These are phyloP conservation scores for Myotis vivesi DNA, from an alignment of 2,797 vertebrate species.

Conservation along the genomic window DNA sequence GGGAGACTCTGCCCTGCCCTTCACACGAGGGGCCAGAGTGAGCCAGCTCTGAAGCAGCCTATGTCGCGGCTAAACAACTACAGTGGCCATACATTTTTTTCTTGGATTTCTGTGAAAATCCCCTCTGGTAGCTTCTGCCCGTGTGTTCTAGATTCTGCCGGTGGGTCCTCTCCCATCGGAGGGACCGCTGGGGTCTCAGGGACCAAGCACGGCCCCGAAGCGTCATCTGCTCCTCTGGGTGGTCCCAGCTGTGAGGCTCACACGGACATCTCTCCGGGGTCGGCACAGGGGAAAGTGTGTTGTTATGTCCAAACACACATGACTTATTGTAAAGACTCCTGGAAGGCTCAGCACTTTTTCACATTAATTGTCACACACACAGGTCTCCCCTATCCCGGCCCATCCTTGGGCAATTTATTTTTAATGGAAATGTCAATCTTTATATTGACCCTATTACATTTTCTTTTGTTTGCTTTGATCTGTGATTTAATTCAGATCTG, in stretches of 20 bases:
- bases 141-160: neutral
- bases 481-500: neutral
- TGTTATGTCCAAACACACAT: neutral
- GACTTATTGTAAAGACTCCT: neutral
- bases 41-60: neutral
- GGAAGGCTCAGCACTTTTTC: neutral
- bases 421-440: neutral
- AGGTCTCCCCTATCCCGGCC: neutral
- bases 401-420: neutral
- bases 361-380: neutral
- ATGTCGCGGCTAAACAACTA: neutral
- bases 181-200: neutral
- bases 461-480: slow-evolving; percentile 13
- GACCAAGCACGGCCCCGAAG: neutral
- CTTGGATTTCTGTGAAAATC: neutral
- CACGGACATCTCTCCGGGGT: neutral
- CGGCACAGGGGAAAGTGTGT: neutral
- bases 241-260: neutral
- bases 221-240: neutral
- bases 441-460: neutral
- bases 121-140: neutral
- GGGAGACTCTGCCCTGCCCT: neutral
- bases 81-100: neutral
- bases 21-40: neutral
- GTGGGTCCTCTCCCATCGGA: neutral